A percentile compares a stretch with the other conserved stretches of the same genome.
Evolutionary conservation across 23 tunicate species (phyloP).

Genomic region (Ascidia mentula): DNA sequence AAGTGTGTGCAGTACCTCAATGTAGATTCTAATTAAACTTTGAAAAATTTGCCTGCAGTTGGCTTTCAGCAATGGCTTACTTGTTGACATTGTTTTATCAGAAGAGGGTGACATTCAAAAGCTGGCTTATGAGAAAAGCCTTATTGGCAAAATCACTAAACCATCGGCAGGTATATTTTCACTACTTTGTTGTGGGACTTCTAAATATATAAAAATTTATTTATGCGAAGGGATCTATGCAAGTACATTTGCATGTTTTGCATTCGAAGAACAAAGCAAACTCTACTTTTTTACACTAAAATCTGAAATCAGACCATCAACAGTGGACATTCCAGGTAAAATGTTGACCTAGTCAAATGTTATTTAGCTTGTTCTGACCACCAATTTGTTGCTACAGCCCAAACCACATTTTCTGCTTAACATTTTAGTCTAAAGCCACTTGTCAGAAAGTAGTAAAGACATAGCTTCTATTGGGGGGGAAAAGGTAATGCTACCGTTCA

Average conservation of each 20-base stretch:
- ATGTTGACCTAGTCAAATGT: too few species aligned
- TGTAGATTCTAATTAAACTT: too few species aligned
- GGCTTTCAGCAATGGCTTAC: constrained; percentile 51
- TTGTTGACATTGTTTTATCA: constrained; percentile 31
- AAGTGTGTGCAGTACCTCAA: not conserved
- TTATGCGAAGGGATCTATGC: constrained; percentile 34
- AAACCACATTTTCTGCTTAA: too few species aligned
- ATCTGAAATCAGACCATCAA: constrained; percentile 27
- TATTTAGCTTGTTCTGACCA: too few species aligned
- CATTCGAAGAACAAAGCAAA: constrained; percentile 38
- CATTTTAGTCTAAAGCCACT: too few species aligned
- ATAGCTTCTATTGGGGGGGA: too few species aligned
- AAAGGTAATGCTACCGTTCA: too few species aligned
- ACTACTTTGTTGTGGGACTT: too few species aligned
- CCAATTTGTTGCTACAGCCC: too few species aligned
- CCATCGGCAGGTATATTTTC: constrained; percentile 41
- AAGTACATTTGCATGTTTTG: constrained; percentile 52
- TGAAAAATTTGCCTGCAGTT: constrained; percentile 27
- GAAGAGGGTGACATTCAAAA: constrained; percentile 38
- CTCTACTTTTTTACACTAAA: constrained; percentile 39
- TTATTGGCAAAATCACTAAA: constrained; percentile 45
- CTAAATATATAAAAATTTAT: not conserved
- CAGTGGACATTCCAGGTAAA: constrained; percentile 52
- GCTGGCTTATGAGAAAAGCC: constrained; percentile 57
- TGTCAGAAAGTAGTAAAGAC: too few species aligned